Evolutionary conservation across 2,797 vertebrate genomes (phyloP), one percentile per base, ranked within the genome.

Genomic region (Bovichtus variegatus): DNA sequence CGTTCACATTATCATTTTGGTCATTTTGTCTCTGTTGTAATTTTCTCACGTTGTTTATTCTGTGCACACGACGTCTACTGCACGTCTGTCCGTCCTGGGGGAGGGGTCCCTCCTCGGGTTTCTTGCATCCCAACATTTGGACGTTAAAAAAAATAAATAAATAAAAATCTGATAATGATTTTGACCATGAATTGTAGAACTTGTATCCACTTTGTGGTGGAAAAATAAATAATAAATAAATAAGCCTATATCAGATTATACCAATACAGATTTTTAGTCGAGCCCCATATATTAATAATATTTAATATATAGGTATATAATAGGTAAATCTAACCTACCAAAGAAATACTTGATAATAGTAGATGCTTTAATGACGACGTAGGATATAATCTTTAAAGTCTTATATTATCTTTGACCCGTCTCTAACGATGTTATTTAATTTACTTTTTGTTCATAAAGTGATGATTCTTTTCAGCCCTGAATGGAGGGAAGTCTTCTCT

Each of bases 401-500:
- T 25, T 4, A 0, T 21, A 18, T 44, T 3, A 19, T 34, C 6
- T 59, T 12, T 23, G 19, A 21, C 9, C 16, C 0, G 6, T 25
- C 38, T 31, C 36, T 27, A 53, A 41, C 51, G 58, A 23, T 15
- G 16, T 21, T 47, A 9, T 34, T 34, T n/a, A n/a, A n/a, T n/a
- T n/a, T n/a, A n/a, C n/a, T n/a, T n/a, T n/a, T n/a, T n/a, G 49
- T 27, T 64, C 3, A 54, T 40, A 40, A 54, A 71, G 64, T 8
- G 2, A 76, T 47, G 31, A 1, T 57, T 41, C 4, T 40, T 59
- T 71, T 67, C 18, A 43, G 10, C 16, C 44, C 66, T 70, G 66
- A 68, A 64, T 18, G 9, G 29, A 15, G 60, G 50, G 49, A 64
- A 69, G 40, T 27, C 43, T 61, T 55, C 46, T 71, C 27, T 43